These are phyloP conservation scores for Phlogophora meticulosa DNA, from an alignment of 2,888 invertebrate genomes.

Conservation along the genomic window DNA sequence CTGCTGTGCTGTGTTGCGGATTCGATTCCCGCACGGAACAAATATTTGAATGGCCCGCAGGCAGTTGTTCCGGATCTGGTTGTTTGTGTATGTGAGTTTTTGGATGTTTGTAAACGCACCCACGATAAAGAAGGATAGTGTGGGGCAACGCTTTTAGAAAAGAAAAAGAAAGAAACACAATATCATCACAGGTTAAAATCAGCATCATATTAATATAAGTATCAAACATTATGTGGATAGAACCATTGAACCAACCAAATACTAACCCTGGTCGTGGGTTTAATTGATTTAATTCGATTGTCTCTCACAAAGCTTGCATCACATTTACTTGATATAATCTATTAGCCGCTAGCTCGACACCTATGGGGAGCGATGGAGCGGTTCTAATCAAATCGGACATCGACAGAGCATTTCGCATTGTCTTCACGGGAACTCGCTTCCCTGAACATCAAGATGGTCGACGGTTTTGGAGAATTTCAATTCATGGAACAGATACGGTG, in stretches of 20 bases:
- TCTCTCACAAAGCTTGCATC: constrained; percentile 33
- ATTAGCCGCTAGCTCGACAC: constrained; percentile 34
- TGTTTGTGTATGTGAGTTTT: no score
- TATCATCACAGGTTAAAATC: no score
- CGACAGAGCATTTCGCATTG: constrained; percentile 46
- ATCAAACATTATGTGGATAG: no score
- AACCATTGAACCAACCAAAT: constrained; percentile 10
- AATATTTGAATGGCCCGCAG: no score
- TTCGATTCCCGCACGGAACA: no score
- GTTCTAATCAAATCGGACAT: constrained; percentile 57
- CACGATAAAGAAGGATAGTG: no score
- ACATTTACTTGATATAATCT: constrained; percentile 44
- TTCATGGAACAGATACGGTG: constrained; percentile 38
- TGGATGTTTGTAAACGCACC: no score
- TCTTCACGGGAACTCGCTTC: constrained; percentile 49
- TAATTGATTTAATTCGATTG: constrained; percentile 33
- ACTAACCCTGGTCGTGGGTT: background rate
- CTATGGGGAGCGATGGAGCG: constrained; percentile 54
- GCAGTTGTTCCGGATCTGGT: no score
- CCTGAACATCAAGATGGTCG: constrained; percentile 45
- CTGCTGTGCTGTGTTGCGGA: no score
- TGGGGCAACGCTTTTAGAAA: no score
- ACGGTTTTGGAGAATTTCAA: constrained; percentile 50
- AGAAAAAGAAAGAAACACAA: no score
- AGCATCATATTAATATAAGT: no score